Conservation (phyloP, 2,888 invertebrate species). For the Synanthedon vespiformis region DNA sequence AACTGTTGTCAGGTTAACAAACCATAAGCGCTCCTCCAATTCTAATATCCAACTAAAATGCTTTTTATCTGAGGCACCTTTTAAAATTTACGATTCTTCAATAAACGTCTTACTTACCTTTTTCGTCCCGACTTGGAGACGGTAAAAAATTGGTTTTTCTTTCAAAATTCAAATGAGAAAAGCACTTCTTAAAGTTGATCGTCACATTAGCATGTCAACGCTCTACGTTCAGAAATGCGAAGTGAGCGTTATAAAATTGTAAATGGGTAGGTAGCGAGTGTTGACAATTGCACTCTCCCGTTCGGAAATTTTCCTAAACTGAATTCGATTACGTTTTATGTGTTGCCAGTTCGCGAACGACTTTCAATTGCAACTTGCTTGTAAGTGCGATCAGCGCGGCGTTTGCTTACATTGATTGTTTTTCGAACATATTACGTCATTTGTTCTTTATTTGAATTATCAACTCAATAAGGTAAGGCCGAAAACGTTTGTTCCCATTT, state of each 20-base stretch:
- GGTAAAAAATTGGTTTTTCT: not conserved
- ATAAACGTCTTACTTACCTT: no score
- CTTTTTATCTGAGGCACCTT: no score
- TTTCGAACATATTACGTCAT: not conserved
- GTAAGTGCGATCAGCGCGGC: not conserved
- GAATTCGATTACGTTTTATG: constrained; percentile 64
- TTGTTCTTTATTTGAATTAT: no score
- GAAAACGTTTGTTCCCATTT: no score
- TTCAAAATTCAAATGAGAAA: not conserved
- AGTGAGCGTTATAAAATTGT: constrained; percentile 47
- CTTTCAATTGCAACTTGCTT: constrained; percentile 20
- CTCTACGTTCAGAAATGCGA: constrained; percentile 31
- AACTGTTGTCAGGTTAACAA: no score
- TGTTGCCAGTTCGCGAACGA: constrained; percentile 41
- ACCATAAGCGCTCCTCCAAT: no score
- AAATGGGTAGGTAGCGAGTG: constrained; percentile 47
- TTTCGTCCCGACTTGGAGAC: no score
- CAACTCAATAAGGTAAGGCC: no score
- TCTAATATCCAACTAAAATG: no score
- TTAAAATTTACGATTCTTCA: no score
- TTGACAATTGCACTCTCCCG: constrained; percentile 48
- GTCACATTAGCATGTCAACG: constrained; percentile 44
- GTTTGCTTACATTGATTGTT: not conserved
- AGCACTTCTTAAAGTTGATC: constrained; percentile 35
- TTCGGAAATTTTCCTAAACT: constrained; percentile 37